Percentiles rank a stretch among this genome's conserved stretches.
Conservation (phyloP, 2,113 vertebrate genomes). For the Oenanthe oenanthe region DNA sequence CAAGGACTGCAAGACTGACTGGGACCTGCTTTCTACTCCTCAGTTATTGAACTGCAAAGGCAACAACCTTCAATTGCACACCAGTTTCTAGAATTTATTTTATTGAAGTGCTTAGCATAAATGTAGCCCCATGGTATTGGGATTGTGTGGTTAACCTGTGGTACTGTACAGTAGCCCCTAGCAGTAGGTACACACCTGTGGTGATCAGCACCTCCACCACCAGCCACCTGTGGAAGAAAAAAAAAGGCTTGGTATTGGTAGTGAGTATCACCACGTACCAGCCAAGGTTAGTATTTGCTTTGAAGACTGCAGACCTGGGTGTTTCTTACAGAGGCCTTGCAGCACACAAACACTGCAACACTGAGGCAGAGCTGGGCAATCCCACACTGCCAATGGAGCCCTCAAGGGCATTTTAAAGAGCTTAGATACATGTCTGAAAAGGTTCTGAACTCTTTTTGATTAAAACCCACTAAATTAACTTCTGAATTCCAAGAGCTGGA, state of each 20-base stretch:
- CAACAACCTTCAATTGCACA: not conserved
- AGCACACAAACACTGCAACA: not conserved
- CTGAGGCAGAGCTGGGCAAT: accelerated
- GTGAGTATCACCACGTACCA: conserved; percentile 82
- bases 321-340: not conserved
- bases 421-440: not conserved
- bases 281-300: conserved; percentile 79
- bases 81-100: not conserved
- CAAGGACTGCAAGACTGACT: not conserved
- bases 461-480: not conserved
- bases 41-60: not conserved
- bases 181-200: conserved; percentile 85
- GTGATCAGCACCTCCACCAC: conserved; percentile 85
- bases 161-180: conserved; percentile 62
- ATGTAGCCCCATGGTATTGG: not conserved
- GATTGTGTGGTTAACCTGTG: conserved; percentile 47
- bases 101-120: not conserved
- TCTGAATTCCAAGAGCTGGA: not conserved
- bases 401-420: not conserved
- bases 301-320: conserved; percentile 26
- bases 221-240: conserved; percentile 88
- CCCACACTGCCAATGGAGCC: not conserved
- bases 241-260: conserved; percentile 89
- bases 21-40: not conserved
- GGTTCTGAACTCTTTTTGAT: not conserved